Percentiles rank a stretch among this genome's conserved stretches.
These are phyloP conservation scores for Thermophis baileyi DNA, from an alignment of 2,113 vertebrate species.

Conservation along the genomic window DNA sequence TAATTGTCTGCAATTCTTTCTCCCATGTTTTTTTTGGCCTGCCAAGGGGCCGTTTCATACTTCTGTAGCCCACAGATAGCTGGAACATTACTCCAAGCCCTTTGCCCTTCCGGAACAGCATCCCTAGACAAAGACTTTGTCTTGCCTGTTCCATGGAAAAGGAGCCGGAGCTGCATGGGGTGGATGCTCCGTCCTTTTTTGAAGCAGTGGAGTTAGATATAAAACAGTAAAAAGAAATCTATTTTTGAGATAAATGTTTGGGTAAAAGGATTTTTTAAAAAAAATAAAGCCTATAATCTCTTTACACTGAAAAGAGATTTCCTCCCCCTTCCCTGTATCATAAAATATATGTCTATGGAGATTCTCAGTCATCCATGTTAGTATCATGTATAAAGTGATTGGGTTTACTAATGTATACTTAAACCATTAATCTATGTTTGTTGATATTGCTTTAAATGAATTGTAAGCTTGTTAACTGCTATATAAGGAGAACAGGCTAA, in stretches of 20 bases:
- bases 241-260: not conserved
- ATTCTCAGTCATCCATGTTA: not conserved
- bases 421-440: no score
- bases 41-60: not conserved
- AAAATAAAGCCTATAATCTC: not conserved
- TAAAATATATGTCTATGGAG: not conserved
- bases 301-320: not conserved
- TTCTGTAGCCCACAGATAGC: not conserved
- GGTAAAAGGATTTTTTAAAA: not conserved
- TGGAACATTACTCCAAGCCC: not conserved
- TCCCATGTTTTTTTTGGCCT: not conserved
- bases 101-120: not conserved
- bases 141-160: not conserved
- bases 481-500: no score
- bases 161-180: not conserved
- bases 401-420: no score
- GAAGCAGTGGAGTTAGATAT: not conserved
- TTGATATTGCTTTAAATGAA: no score
- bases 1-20: not conserved
- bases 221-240: not conserved
- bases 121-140: not conserved
- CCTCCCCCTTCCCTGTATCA: not conserved
- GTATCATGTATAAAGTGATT: no score
- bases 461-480: no score
- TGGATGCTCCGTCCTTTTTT: not conserved